These are phyloP conservation scores for Pachymerium ferrugineum DNA, from an alignment of 2,888 invertebrate genomes.

Conservation along the genomic window DNA sequence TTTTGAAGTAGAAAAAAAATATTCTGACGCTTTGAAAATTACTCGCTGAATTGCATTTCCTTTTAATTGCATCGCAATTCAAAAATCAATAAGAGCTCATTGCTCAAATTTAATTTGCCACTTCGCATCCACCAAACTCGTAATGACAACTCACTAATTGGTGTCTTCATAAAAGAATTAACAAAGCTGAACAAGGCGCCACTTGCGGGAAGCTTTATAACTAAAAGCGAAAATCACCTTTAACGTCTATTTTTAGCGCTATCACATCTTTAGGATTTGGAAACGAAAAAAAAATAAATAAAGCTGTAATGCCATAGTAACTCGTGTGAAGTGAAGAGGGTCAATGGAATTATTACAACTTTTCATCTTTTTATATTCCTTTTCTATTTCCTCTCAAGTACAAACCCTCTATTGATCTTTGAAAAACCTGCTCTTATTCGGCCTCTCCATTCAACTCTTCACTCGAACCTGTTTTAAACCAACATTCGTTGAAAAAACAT, in stretches of 20 bases:
- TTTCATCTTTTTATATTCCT: too few relatives aligned
- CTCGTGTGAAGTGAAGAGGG: background rate
- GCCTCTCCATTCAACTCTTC: background rate
- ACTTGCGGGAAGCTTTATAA: background rate
- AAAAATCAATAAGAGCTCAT: constrained; percentile 17
- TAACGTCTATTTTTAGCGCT: too few relatives aligned
- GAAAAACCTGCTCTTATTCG: background rate
- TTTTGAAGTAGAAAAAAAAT: background rate
- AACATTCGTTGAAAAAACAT: constrained; percentile 22
- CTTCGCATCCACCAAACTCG: background rate
- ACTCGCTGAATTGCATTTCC: background rate
- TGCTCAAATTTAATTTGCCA: constrained; percentile 24
- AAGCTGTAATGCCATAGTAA: too few relatives aligned
- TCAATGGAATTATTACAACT: too few relatives aligned
- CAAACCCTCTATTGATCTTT: background rate
- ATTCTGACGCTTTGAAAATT: background rate
- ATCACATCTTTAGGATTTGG: too few relatives aligned
- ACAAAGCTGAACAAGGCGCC: background rate
- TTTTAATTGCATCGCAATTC: constrained; percentile 14
- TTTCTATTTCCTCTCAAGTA: background rate
- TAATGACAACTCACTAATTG: constrained; percentile 23
- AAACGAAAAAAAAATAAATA: too few relatives aligned
- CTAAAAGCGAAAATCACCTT: background rate
- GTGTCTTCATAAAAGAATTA: constrained; percentile 7
- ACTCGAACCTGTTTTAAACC: background rate